A percentile compares a stretch with the other conserved stretches of the same genome.
phyloP scores from a whole-genome alignment of 1,140 invertebrate species.

The Gonatopus flavifemur region DNA sequence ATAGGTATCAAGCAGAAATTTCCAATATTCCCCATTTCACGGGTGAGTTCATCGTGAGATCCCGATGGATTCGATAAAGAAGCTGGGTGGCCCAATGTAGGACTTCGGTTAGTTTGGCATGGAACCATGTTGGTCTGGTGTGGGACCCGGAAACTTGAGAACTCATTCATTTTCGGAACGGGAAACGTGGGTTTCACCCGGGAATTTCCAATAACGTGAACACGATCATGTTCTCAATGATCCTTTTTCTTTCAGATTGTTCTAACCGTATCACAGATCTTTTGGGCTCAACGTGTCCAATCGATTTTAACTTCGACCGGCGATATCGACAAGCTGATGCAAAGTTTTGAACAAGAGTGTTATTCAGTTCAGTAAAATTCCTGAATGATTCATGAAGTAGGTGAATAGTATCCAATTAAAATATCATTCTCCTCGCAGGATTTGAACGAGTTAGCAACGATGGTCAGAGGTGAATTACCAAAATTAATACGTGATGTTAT shows the following conservation, averaged over 20 bases:
- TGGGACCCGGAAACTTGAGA: too few relatives aligned
- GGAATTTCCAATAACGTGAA: too few relatives aligned
- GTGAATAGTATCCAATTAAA: neutral
- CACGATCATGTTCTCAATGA: too few relatives aligned
- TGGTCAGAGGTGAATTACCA: slow-evolving; percentile 73
- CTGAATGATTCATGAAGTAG: neutral
- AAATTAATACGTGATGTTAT: slow-evolving; percentile 72
- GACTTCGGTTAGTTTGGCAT: too few relatives aligned
- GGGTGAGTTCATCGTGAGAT: too few relatives aligned
- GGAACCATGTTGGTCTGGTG: too few relatives aligned
- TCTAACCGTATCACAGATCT: slow-evolving; percentile 81
- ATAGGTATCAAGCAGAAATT: too few relatives aligned
- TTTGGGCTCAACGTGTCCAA: slow-evolving; percentile 80
- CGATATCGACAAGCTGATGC: slow-evolving; percentile 57
- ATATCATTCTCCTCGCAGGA: slow-evolving; percentile 54
- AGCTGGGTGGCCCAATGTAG: too few relatives aligned
- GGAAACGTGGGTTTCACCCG: too few relatives aligned
- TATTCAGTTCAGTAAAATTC: slow-evolving; percentile 51
- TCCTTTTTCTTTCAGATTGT: slow-evolving; percentile 59
- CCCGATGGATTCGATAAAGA: too few relatives aligned
- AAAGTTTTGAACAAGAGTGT: slow-evolving; percentile 70
- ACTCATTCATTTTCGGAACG: too few relatives aligned
- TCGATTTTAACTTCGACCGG: slow-evolving; percentile 65
- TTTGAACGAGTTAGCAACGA: slow-evolving; percentile 73
- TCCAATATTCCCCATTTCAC: too few relatives aligned